Conservation (phyloP, 35 echinoderm and acorn worm genomes). For the Strongylocentrotus purpuratus region DNA sequence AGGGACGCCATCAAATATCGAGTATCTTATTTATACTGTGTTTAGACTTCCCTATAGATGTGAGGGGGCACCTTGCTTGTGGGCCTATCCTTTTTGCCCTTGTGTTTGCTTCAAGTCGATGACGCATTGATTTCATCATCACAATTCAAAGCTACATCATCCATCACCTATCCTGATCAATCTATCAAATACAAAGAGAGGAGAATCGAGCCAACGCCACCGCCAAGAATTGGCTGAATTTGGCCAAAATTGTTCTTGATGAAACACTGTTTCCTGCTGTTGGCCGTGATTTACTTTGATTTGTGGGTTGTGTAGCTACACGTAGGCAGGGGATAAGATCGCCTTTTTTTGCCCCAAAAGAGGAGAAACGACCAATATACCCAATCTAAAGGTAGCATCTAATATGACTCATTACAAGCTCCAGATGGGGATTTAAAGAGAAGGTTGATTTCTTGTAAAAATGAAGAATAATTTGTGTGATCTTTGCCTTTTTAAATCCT, state of each 20-base stretch:
- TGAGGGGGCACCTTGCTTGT: no score
- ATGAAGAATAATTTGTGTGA: no score
- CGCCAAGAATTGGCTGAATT: not conserved
- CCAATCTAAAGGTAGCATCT: not conserved
- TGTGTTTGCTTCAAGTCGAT: not conserved
- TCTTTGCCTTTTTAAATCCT: no score
- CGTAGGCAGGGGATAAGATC: not conserved
- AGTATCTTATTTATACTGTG: no score
- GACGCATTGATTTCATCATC: not conserved
- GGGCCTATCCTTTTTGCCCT: no score
- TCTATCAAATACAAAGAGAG: not conserved
- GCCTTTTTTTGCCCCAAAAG: not conserved
- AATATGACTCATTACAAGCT: not conserved
- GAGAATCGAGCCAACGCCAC: not conserved
- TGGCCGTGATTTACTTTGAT: not conserved
- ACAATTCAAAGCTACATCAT: not conserved
- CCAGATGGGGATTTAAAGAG: not conserved
- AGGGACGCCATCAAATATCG: no score
- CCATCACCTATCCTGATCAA: not conserved
- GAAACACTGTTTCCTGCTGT: not conserved
- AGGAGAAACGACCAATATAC: not conserved
- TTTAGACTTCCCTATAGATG: no score
- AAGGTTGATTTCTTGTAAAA: no score
- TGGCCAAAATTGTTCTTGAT: not conserved
- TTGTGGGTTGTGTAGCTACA: not conserved